Evolutionary conservation across 2,113 vertebrate species (phyloP), one percentile per base, ranked within the genome.

Genomic region (Sorex fumeus): DNA sequence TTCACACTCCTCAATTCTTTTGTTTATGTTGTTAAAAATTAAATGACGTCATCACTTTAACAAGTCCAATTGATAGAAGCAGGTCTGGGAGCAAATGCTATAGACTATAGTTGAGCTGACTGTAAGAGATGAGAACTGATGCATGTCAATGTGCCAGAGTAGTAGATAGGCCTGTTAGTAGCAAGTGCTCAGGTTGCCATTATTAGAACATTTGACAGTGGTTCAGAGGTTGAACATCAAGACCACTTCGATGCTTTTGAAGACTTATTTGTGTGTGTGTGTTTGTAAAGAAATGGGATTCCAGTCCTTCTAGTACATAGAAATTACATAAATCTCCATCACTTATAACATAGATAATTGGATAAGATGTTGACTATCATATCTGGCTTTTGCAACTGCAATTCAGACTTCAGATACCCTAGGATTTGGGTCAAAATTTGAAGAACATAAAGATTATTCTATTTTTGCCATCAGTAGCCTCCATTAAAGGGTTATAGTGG

Each of bases 241-340:
- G 8, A 15, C 25, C 12, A 21, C 16, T 28, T 77, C 15, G 60
- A 0, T 69, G 36, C 27, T 88, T 88, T 19, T 32, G 7, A 6
- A 72, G 45, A 36, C 64, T 19, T 74, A 43, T 62, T 10, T 62
- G 60, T 23, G 60, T 18, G 57, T 60, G 57, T 81, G 25, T 85
- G 16, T 64, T 86, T 91, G 8, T 86, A n/a, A 88, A 76, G 67
- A 71, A 27, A 75, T 5, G 32, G 40, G 32, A 28, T 91, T 88
- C 28, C 9, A 53, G 47, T 84, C 27, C 71, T 40, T 36, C 28
- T 3, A 32, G 2, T 43, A 2, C 57, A 45, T 16, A 81, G 32
- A 19, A 36, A 50, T 84, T 74, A 74, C 2, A 70, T 18, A 77
- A 21, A 76, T 88, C 30, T 81, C 40, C 16, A 43, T n/a, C 27